Evolutionary conservation across 2,113 vertebrate species (phyloP).

Genomic region (Cariama cristata): DNA sequence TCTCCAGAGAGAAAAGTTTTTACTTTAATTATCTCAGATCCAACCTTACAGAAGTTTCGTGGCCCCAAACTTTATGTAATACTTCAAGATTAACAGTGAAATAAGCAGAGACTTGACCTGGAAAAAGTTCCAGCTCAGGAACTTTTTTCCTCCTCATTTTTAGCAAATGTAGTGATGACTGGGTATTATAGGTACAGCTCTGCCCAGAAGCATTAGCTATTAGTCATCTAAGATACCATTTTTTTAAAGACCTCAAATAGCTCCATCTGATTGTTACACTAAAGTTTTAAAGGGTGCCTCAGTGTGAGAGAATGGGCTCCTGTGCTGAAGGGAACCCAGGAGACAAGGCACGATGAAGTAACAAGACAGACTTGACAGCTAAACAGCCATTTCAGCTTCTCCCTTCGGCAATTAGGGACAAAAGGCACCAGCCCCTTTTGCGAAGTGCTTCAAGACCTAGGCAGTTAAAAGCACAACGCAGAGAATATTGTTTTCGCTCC

Average conservation of each 20-base stretch:
- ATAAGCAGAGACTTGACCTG: constrained; percentile 57
- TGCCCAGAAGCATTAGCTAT: constrained; percentile 36
- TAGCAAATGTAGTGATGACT: neutral
- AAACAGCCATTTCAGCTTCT: accelerated
- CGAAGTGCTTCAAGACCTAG: neutral
- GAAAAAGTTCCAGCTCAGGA: constrained; percentile 24
- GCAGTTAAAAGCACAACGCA: neutral
- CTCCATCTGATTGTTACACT: neutral
- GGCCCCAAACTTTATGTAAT: neutral
- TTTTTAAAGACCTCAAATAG: neutral
- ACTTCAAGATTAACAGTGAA: constrained; percentile 34
- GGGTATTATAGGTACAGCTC: constrained; percentile 26
- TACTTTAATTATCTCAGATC: neutral
- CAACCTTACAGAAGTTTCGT: neutral
- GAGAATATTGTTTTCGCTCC: neutral
- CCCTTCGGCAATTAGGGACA: neutral
- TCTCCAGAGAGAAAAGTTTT: neutral
- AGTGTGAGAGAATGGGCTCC: neutral
- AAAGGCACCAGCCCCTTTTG: neutral
- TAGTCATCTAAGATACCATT: neutral
- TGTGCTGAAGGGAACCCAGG: neutral
- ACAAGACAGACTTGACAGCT: neutral
- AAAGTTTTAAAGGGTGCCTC: neutral
- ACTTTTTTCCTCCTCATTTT: neutral
- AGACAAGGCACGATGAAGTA: neutral